These are phyloP conservation scores for Oreochromis spilurus DNA, from an alignment of 2,113 vertebrate species.

Conservation along the genomic window DNA sequence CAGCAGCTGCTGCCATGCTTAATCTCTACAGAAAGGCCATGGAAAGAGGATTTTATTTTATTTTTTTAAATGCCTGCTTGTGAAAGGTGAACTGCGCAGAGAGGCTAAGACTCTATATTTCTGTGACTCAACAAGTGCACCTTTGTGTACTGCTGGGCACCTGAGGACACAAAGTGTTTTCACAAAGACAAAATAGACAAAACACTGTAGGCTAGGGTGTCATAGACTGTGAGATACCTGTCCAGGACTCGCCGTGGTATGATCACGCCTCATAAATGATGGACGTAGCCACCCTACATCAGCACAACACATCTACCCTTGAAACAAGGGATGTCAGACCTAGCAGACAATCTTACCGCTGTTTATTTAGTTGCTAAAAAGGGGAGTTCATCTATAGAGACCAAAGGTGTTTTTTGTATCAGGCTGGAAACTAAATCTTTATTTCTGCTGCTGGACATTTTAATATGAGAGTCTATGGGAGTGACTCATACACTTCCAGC, in stretches of 20 bases:
- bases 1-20: not conserved
- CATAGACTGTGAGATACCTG: not conserved
- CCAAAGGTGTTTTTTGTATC: not conserved
- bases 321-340: not conserved
- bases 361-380: not conserved
- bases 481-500: not conserved
- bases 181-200: not conserved
- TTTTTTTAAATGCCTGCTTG: not conserved
- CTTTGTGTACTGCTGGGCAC: not conserved
- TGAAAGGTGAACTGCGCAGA: not conserved
- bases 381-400: not conserved
- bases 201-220: not conserved
- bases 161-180: not conserved
- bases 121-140: not conserved
- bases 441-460: not conserved
- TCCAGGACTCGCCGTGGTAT: not conserved
- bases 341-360: not conserved
- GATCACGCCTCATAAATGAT: not conserved
- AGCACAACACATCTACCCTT: not conserved
- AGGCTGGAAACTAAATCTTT: not conserved
- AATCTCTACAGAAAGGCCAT: not conserved
- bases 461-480: not conserved
- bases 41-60: not conserved
- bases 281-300: rapidly evolving
- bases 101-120: not conserved